Evolutionary conservation across 2,113 vertebrate genomes (phyloP).

Genomic region (Tychaedon coryphoeus): DNA sequence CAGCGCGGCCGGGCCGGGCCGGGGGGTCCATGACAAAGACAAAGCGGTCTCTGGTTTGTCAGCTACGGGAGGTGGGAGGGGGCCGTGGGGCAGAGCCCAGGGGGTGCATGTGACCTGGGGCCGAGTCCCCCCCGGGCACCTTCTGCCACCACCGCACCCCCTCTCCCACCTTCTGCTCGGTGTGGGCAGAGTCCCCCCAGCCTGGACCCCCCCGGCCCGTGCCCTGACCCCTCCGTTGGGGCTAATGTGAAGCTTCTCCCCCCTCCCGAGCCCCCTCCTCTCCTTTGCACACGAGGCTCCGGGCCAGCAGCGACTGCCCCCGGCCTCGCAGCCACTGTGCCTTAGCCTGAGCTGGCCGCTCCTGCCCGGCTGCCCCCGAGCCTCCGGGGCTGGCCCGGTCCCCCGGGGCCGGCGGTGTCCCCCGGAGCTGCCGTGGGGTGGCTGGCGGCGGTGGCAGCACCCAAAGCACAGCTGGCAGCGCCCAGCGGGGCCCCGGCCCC

Average conservation of each 20-base stretch:
- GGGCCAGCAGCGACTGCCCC: neutral
- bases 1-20: neutral
- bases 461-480: constrained; percentile 50
- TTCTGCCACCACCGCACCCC: neutral
- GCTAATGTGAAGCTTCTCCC: constrained; percentile 58
- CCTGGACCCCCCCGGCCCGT: neutral
- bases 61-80: neutral
- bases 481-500: neutral
- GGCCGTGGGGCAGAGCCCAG: neutral
- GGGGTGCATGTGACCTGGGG: neutral
- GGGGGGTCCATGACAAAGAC: constrained; percentile 15
- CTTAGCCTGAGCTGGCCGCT: constrained; percentile 26
- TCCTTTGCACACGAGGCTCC: constrained; percentile 47
- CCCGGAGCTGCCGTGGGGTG: neutral
- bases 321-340: constrained; percentile 42
- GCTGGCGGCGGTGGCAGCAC: neutral
- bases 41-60: constrained; percentile 36
- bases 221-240: constrained; percentile 5
- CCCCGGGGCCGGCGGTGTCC: neutral
- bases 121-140: neutral
- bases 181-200: neutral
- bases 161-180: neutral
- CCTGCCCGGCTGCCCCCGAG: neutral
- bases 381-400: neutral
- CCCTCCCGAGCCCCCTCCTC: neutral